Evolutionary conservation across 2,888 invertebrate genomes (phyloP).

Genomic region (Dendrolimus pini): DNA sequence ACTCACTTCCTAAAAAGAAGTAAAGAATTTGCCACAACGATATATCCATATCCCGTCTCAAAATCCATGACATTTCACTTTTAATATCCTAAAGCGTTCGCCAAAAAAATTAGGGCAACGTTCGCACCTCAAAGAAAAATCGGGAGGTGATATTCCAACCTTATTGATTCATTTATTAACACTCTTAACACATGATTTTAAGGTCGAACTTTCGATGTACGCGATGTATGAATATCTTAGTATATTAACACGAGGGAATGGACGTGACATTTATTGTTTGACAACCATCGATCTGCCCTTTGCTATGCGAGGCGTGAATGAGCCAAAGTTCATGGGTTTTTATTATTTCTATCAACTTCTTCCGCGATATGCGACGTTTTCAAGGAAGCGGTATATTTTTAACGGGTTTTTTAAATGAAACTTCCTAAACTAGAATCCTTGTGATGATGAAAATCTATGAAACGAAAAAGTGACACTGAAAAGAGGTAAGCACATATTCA

Average conservation of each 20-base stretch:
- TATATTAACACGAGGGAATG: slow-evolving; percentile 67
- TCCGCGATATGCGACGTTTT: no score
- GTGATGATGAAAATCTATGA: no score
- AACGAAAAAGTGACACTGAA: no score
- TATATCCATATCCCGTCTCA: neutral
- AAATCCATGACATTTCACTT: slow-evolving; percentile 7
- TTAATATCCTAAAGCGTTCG: slow-evolving; percentile 55
- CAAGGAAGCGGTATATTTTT: no score
- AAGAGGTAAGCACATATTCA: no score
- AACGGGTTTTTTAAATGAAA: no score
- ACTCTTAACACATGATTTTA: slow-evolving; percentile 16
- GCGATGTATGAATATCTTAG: slow-evolving; percentile 9
- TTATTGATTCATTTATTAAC: neutral
- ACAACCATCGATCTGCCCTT: slow-evolving; percentile 75
- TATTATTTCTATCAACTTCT: slow-evolving; percentile 3
- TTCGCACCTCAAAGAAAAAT: slow-evolving; percentile 71
- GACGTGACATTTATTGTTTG: slow-evolving; percentile 77
- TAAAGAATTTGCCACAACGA: neutral
- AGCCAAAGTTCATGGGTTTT: slow-evolving; percentile 52
- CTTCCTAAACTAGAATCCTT: no score
- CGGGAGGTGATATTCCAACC: slow-evolving; percentile 27
- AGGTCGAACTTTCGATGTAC: slow-evolving; percentile 19
- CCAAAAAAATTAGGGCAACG: slow-evolving; percentile 60
- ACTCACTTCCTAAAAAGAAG: neutral
- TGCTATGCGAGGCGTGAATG: slow-evolving; percentile 67